Evolutionary conservation across 2,797 vertebrate species (phyloP).

Genomic region (Tenualosa thibaudeaui): DNA sequence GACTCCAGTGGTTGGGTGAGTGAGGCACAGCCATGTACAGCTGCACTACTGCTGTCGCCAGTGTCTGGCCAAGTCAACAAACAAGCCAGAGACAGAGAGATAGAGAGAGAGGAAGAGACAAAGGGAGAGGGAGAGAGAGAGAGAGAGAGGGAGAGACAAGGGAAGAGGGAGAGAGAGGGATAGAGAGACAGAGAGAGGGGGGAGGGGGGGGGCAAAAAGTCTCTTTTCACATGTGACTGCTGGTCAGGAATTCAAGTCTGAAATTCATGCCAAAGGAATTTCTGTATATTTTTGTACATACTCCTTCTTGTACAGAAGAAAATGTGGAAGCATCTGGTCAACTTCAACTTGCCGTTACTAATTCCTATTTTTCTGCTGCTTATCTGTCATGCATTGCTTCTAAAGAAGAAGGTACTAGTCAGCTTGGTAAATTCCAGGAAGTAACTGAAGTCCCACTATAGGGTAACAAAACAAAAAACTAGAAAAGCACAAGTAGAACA

Average conservation of each 20-base stretch:
- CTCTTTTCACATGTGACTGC: not conserved
- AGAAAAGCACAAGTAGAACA: no score
- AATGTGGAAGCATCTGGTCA: not conserved
- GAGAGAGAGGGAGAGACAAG: not conserved
- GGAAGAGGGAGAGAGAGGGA: not conserved
- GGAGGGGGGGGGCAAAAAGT: not conserved
- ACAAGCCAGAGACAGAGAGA: not conserved
- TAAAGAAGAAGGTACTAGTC: not conserved
- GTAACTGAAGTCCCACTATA: not conserved
- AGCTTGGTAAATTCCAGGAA: not conserved
- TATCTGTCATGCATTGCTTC: not conserved
- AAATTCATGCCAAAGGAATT: not conserved
- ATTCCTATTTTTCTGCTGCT: not conserved
- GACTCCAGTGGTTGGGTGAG: constrained; percentile 66
- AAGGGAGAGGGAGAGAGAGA: not conserved
- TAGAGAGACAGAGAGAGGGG: not conserved
- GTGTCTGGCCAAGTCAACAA: constrained; percentile 57
- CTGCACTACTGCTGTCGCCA: constrained; percentile 76
- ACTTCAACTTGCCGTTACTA: not conserved
- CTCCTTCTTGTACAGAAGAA: not conserved
- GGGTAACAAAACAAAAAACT: not conserved
- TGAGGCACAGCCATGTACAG: constrained; percentile 70
- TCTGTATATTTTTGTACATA: not conserved
- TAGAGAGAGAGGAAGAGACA: not conserved
- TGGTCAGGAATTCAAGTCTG: not conserved